A percentile compares a stretch with the other conserved stretches of the same genome.
Conservation (phyloP, 2,113 vertebrate genomes). For the Emydocephalus ijimae region DNA sequence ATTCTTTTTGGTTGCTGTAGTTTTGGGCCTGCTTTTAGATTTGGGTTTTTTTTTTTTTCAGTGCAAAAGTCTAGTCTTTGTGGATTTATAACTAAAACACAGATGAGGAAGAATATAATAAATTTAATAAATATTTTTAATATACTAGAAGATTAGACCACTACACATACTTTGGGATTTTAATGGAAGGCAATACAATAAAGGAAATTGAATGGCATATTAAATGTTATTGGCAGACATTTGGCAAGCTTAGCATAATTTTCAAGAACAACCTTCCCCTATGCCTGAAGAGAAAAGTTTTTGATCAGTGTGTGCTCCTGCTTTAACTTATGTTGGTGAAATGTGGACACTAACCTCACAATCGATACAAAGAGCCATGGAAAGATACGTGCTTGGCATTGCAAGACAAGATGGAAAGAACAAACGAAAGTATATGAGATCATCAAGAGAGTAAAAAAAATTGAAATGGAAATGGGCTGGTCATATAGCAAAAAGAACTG, state of each 20-base stretch:
- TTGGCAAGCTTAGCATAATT: not conserved
- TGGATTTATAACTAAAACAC: not conserved
- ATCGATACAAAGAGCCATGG: too few relatives aligned
- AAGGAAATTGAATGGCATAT: not conserved
- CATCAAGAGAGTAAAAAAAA: too few relatives aligned
- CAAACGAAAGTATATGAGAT: too few relatives aligned
- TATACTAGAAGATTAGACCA: not conserved
- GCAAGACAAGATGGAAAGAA: too few relatives aligned
- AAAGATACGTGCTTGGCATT: too few relatives aligned
- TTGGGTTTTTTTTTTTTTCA: not conserved
- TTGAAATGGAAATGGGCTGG: too few relatives aligned
- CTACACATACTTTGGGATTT: not conserved
- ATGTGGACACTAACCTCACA: not conserved
- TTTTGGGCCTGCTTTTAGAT: not conserved
- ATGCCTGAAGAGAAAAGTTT: not conserved
- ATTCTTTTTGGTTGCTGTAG: not conserved
- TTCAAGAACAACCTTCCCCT: not conserved
- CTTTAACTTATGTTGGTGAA: not conserved
- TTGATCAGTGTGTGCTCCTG: not conserved
- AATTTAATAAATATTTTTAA: not conserved
- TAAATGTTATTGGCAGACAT: not conserved
- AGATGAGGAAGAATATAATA: not conserved
- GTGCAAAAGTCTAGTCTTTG: not conserved
- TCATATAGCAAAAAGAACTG: too few relatives aligned
- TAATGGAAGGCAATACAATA: not conserved